Conservation (phyloP, 2,113 vertebrate species). For the Prochilodus magdalenae region DNA sequence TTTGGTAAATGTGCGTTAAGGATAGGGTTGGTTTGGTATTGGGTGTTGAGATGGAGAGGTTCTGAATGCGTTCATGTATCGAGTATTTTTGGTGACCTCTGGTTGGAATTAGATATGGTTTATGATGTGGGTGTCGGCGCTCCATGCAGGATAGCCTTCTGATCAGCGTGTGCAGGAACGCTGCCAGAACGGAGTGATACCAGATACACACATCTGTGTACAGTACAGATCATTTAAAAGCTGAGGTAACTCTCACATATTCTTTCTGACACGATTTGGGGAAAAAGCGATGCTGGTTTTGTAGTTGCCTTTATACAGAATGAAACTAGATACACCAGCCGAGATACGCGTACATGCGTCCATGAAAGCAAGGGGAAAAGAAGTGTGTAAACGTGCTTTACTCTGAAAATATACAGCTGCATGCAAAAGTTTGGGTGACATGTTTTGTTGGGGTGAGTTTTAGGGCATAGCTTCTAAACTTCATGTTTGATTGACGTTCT, state of each 20-base stretch:
- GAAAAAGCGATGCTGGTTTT: constrained; percentile 9
- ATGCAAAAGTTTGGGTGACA: no score
- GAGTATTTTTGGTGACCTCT: constrained; percentile 34
- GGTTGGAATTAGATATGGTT: constrained; percentile 37
- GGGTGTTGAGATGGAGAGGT: background rate
- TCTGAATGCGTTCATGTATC: background rate
- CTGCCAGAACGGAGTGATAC: constrained; percentile 33
- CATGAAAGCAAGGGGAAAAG: no score
- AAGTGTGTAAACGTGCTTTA: background rate
- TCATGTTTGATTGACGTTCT: no score
- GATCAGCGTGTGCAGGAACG: constrained; percentile 26
- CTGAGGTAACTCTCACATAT: background rate
- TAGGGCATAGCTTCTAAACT: no score
- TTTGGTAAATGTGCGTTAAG: background rate
- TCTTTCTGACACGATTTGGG: no score
- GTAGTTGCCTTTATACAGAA: background rate
- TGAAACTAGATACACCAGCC: background rate
- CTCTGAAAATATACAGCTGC: no score
- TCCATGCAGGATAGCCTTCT: constrained; percentile 21
- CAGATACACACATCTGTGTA: constrained; percentile 25
- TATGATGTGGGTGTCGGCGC: constrained; percentile 16
- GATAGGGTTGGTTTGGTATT: background rate
- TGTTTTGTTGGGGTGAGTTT: no score
- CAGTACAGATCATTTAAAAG: constrained; percentile 2
- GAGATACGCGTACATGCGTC: background rate